Evolutionary conservation across 2,888 invertebrate genomes (phyloP).

Genomic region (Anthrax anthrax): DNA sequence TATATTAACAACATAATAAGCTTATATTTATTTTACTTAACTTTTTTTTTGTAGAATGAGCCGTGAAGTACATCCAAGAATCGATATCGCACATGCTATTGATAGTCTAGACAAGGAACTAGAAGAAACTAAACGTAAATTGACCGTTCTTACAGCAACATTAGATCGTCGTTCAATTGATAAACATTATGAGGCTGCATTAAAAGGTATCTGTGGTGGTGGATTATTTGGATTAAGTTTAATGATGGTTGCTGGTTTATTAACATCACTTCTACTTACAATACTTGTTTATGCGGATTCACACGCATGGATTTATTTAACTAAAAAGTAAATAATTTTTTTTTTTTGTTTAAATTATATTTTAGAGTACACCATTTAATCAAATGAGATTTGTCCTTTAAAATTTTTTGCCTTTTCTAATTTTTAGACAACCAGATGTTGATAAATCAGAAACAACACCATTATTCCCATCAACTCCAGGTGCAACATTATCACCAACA

Average conservation of each 20-base stretch:
- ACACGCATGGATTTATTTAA: constrained; percentile 92
- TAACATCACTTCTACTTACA: constrained; percentile 79
- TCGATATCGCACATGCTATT: constrained; percentile 27
- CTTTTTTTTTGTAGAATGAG: constrained; percentile 23
- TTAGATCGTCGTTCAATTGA: constrained; percentile 74
- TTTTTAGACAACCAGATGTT: constrained; percentile 24
- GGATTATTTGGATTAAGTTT: constrained; percentile 70
- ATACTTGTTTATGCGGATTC: constrained; percentile 88
- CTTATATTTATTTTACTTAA: too few relatives aligned
- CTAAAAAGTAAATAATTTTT: constrained; percentile 53
- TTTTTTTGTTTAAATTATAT: not conserved
- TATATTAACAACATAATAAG: too few relatives aligned
- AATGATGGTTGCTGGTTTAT: constrained; percentile 74
- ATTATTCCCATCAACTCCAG: constrained; percentile 29
- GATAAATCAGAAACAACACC: constrained; percentile 35
- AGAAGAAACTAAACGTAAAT: constrained; percentile 30
- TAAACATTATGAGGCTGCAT: constrained; percentile 63
- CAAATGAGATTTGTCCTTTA: too few relatives aligned
- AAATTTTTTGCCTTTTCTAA: constrained; percentile 29
- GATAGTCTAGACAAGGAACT: constrained; percentile 30
- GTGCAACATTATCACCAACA: constrained; percentile 31
- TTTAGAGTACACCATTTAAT: too few relatives aligned
- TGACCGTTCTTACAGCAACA: constrained; percentile 42
- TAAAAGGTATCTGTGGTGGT: constrained; percentile 67
- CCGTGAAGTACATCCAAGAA: constrained; percentile 31